A percentile compares a stretch with the other conserved stretches of the same genome.
Conservation (phyloP, 1,140 invertebrate species). For the Psix sp. region DNA sequence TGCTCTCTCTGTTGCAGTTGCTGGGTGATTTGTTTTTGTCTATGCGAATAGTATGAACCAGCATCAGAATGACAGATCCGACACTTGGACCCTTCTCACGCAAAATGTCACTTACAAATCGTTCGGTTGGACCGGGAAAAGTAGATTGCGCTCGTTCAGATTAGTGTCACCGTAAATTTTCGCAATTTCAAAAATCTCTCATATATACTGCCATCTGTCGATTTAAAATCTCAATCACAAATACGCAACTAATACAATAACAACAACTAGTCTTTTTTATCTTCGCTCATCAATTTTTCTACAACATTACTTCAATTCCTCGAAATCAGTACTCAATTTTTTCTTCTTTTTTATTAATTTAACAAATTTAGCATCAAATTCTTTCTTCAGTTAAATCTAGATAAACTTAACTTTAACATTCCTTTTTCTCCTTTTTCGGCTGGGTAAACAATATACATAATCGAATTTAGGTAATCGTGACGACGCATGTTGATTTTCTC, state of each 20-base stretch:
- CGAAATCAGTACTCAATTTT: constrained; percentile 32
- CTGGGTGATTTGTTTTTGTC: constrained; percentile 24
- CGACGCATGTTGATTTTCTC: no score
- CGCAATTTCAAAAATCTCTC: constrained; percentile 25
- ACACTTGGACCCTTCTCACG: constrained; percentile 15
- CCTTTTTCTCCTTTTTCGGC: no score
- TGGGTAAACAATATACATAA: no score
- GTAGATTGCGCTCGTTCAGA: constrained; percentile 17
- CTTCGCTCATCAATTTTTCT: constrained; percentile 33
- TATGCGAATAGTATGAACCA: constrained; percentile 20
- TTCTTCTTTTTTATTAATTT: constrained; percentile 31
- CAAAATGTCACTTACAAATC: constrained; percentile 37
- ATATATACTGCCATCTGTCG: constrained; percentile 34
- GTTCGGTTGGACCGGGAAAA: constrained; percentile 32
- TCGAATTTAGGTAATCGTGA: no score
- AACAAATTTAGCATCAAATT: constrained; percentile 36
- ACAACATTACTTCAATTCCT: constrained; percentile 49
- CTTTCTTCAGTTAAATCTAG: not conserved
- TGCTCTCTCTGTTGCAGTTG: constrained; percentile 8
- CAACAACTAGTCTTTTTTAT: constrained; percentile 44
- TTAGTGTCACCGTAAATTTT: constrained; percentile 23
- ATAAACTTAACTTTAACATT: not conserved
- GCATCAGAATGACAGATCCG: constrained; percentile 13
- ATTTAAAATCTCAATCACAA: constrained; percentile 50
- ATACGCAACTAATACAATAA: constrained; percentile 49